phyloP scores from a whole-genome alignment of 2,888 invertebrate genomes.

The Eupithecia abbreviata region DNA sequence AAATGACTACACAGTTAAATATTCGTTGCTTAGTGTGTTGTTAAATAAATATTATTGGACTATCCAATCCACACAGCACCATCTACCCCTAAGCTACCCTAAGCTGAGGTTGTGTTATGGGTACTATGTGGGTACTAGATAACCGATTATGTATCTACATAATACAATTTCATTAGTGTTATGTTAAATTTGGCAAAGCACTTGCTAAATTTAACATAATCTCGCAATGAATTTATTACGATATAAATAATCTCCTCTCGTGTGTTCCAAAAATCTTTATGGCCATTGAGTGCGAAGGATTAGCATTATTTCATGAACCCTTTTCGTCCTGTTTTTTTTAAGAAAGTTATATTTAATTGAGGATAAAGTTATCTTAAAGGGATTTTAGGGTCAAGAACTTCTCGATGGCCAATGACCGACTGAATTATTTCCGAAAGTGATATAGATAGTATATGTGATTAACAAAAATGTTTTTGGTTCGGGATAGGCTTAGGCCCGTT shows the following conservation, averaged over 20 bases:
- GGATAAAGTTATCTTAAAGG: not conserved
- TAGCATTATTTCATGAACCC: no score
- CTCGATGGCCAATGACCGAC: not conserved
- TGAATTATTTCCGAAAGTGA: not conserved
- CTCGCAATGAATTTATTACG: not conserved
- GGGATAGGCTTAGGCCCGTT: no score
- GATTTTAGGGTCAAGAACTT: conserved; percentile 2
- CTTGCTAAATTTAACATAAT: not conserved
- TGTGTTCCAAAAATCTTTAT: not conserved
- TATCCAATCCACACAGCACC: no score
- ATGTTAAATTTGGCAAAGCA: no score
- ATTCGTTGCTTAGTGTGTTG: no score
- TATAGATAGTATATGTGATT: not conserved
- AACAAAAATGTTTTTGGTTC: not conserved
- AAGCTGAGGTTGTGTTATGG: no score
- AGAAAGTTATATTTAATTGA: not conserved
- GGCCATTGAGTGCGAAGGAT: not conserved
- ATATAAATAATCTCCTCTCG: not conserved
- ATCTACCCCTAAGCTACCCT: no score
- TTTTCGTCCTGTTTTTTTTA: not conserved
- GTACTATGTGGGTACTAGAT: no score
- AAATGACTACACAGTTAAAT: no score
- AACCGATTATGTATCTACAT: no score
- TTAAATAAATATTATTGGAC: no score
- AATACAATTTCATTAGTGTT: no score